Evolutionary conservation across 2,113 vertebrate genomes (phyloP).

Genomic region (Cololabis saira): DNA sequence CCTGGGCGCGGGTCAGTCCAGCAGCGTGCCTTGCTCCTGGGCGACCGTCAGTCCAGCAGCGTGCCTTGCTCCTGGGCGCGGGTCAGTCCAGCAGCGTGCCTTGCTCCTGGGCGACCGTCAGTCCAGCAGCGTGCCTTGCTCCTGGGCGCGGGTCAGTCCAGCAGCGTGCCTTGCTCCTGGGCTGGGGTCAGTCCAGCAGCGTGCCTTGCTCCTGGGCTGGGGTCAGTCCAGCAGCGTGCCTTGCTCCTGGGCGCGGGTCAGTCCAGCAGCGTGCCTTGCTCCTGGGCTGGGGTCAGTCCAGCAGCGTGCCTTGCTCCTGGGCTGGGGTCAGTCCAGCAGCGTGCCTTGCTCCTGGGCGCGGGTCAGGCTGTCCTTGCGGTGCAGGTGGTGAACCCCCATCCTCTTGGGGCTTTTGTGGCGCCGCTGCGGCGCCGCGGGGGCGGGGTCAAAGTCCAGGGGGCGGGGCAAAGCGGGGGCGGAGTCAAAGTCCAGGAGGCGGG

Average conservation of each 20-base stretch:
- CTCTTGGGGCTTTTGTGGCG: slow-evolving; percentile 93
- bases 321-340: slow-evolving; percentile 90
- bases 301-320: too few species aligned
- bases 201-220: too few species aligned
- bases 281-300: too few species aligned
- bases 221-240: not conserved
- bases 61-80: slow-evolving; percentile 96
- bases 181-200: slow-evolving; percentile 92
- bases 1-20: slow-evolving; percentile 94
- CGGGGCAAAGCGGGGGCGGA: slow-evolving; percentile 14
- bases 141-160: too few species aligned
- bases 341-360: slow-evolving; percentile 96
- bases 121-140: slow-evolving; percentile 24
- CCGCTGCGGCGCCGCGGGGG: slow-evolving; percentile 60
- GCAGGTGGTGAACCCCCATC: slow-evolving; percentile 96
- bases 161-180: too few species aligned
- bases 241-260: too few species aligned
- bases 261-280: too few species aligned
- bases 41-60: slow-evolving; percentile 92
- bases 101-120: slow-evolving; percentile 95
- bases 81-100: slow-evolving; percentile 94
- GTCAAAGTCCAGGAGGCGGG: slow-evolving; percentile 67
- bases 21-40: slow-evolving; percentile 95
- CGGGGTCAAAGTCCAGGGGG: slow-evolving; percentile 70
- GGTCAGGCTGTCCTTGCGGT: slow-evolving; percentile 96